Conservation (phyloP, 2,797 vertebrate genomes). For the Dendrocincla tyrannina region DNA sequence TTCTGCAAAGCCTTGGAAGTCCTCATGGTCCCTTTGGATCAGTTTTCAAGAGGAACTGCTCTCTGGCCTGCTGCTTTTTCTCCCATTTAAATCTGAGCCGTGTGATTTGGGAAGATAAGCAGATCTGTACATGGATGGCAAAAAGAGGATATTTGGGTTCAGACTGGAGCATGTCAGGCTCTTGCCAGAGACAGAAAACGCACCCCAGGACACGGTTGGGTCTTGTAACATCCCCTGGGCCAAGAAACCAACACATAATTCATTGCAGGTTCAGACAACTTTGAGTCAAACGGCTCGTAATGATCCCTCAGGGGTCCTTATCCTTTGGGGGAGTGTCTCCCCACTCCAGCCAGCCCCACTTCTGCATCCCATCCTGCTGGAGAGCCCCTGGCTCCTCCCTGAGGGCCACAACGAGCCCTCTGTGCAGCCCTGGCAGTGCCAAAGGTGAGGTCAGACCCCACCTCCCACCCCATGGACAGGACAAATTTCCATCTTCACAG, state of each 20-base stretch:
- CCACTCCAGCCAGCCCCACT: not conserved
- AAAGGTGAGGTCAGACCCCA: not conserved
- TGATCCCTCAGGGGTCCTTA: not conserved
- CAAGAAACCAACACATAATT: not conserved
- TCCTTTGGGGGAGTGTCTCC: not conserved
- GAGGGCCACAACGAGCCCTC: not conserved
- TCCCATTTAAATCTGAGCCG: slow-evolving; percentile 39
- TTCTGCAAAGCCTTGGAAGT: slow-evolving; percentile 45
- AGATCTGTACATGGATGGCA: not conserved
- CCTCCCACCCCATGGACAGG: fast-evolving
- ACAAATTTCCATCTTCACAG: too few relatives aligned
- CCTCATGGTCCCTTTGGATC: slow-evolving; percentile 36
- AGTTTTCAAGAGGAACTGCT: slow-evolving; percentile 57
- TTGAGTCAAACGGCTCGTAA: not conserved
- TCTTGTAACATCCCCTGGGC: not conserved
- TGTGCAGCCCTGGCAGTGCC: fast-evolving
- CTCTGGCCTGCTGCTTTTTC: slow-evolving; percentile 44
- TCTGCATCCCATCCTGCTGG: not conserved
- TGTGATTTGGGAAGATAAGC: slow-evolving; percentile 21
- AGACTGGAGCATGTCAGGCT: not conserved
- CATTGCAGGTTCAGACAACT: not conserved
- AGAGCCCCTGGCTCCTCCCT: not conserved
- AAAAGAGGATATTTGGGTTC: not conserved
- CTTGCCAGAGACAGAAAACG: not conserved
- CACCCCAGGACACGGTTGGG: not conserved